Conservation (phyloP, 2,797 vertebrate species). For the Poecilia picta region DNA sequence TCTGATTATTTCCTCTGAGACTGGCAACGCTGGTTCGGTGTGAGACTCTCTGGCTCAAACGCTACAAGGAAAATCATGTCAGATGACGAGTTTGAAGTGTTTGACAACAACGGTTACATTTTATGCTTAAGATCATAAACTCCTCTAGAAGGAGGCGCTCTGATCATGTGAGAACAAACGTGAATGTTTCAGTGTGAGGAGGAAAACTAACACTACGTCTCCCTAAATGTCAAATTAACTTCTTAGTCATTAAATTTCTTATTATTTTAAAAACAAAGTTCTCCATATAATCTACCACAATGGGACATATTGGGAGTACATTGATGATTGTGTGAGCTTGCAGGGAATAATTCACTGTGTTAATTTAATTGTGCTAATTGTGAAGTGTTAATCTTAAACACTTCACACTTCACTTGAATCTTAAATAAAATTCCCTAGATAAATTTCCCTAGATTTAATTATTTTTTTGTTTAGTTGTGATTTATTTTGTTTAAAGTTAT, state of each 20-base stretch:
- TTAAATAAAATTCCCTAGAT: too few species aligned
- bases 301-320: neutral
- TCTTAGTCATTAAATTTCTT: neutral
- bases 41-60: slow-evolving; percentile 12
- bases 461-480: neutral
- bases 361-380: too few species aligned
- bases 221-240: neutral
- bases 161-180: neutral
- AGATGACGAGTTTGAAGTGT: slow-evolving; percentile 1
- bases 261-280: neutral
- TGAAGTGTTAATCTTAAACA: neutral
- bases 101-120: neutral
- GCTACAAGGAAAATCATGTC: slow-evolving; percentile 28
- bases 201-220: neutral
- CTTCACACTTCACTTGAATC: too few species aligned
- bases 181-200: neutral
- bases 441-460: neutral
- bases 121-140: neutral
- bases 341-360: neutral
- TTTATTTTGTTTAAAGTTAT: neutral
- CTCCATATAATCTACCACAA: neutral
- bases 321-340: neutral
- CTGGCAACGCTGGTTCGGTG: slow-evolving; percentile 3
- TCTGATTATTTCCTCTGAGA: slow-evolving; percentile 55
- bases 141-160: neutral